Base-by-base conservation (phyloP, 1,140 invertebrate species). In the Trichonephila inaurata region DNA sequence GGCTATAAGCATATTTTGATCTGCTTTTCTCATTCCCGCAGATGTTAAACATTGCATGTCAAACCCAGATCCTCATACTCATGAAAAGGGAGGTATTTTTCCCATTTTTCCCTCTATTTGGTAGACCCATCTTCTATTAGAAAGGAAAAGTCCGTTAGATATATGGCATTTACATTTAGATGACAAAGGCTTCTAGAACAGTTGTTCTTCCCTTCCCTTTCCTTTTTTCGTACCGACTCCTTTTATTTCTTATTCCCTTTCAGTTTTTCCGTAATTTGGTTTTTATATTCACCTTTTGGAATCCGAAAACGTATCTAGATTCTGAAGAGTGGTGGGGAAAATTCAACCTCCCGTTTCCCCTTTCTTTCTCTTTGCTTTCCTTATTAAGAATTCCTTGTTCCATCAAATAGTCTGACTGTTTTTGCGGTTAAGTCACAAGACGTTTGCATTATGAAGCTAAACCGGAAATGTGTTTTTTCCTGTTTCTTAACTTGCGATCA, bases 81-180 rank as follows among this genome's bases (percentile, higher is more conserved):
- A 83, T 83, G 51, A 83, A 87, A 40, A 12, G 16, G 44, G 58
- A 12, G 12, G n/a, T 24, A 60, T 58, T 83, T 60, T 60, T n/a
- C 19, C 18, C 12, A 28, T 24, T 77, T 28, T 77, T 16, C 14
- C 24, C 14, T 5, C 19, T 62, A 18, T 62, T 62, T 21, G 16
- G 16, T 64, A 19, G 62, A 19, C 24, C 72, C 72, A 7, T 18
- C 72, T 33, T 40, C 28, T 77, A 77, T 33, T 77, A 77, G 72
- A 19, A 40, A 19, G 28, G 18, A 77, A 77, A 77, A 77, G 72
- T 77, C 72, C 72, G 72, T 77, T 77, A 77, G 72, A 77, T 77
- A n/a, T n/a, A 16, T 83, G 82, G 60, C 85, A 87, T 87, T 87
- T 87, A 87, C 85, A 87, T 87, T 87, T 87, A 87, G 85, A 87